A percentile compares a stretch with the other conserved stretches of the same genome.
Conservation (phyloP, 2,113 vertebrate species). For the Acanthochromis polyacanthus region DNA sequence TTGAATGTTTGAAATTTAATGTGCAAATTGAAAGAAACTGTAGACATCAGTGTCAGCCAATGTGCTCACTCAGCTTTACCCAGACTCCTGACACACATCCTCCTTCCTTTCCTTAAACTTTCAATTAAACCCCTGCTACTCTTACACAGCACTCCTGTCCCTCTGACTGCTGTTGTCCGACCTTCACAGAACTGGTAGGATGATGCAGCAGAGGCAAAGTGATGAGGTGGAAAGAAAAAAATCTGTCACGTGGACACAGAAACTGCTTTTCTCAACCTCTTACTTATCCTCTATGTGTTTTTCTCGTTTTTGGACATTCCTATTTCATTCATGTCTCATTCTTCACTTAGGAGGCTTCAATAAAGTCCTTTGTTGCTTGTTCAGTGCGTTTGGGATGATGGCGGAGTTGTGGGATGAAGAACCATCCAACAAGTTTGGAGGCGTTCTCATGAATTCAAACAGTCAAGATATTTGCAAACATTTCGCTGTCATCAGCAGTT, state of each 20-base stretch:
- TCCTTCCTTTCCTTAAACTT: not conserved
- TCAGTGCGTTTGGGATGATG: no score
- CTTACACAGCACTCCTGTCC: slow-evolving; percentile 29
- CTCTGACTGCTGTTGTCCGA: not conserved
- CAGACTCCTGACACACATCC: not conserved
- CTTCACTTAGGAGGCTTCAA: no score
- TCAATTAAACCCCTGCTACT: slow-evolving; percentile 12
- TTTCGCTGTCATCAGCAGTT: no score
- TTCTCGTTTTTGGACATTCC: no score
- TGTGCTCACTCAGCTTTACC: not conserved
- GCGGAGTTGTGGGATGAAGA: no score
- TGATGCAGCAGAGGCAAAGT: slow-evolving; percentile 22
- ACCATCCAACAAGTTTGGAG: no score
- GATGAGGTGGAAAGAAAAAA: slow-evolving; percentile 33
- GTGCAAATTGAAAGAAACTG: not conserved
- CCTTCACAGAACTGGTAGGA: slow-evolving; percentile 15
- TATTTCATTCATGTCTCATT: no score
- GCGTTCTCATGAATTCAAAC: no score
- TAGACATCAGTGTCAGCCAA: not conserved
- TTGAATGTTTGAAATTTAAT: no score
- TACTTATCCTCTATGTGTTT: no score
- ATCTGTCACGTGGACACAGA: slow-evolving; percentile 11
- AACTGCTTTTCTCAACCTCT: not conserved
- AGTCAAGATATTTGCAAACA: no score
- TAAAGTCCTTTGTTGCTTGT: no score